A percentile compares a stretch with the other conserved stretches of the same genome.
phyloP scores from a whole-genome alignment of 2,113 vertebrate species.

The Brachionichthys hirsutus region DNA sequence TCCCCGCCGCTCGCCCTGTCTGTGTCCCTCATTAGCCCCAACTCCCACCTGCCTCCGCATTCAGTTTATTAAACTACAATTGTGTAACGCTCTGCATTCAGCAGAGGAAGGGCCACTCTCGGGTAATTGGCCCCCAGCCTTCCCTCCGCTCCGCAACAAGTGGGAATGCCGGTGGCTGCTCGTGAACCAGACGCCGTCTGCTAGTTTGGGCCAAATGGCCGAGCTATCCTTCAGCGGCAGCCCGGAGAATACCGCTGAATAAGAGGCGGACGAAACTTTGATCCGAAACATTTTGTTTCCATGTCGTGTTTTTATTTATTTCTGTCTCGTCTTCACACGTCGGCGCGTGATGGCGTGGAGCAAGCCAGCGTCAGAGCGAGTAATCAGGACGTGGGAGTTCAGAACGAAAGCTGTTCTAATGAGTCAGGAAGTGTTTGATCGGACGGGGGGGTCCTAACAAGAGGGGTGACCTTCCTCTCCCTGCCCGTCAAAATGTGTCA shows the following conservation, averaged over 20 bases:
- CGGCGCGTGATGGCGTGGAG: slow-evolving; percentile 29
- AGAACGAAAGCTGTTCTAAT: slow-evolving; percentile 84
- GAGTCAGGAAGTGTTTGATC: slow-evolving; percentile 79
- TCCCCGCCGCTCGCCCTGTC: slow-evolving; percentile 46
- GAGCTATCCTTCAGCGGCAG: slow-evolving; percentile 9
- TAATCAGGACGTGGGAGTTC: slow-evolving; percentile 83
- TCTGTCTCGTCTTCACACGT: slow-evolving; percentile 2
- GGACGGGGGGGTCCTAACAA: slow-evolving; percentile 69
- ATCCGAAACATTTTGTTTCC: too few relatives aligned
- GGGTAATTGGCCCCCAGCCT: slow-evolving; percentile 61
- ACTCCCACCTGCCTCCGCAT: slow-evolving; percentile 60
- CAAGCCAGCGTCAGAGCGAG: slow-evolving; percentile 68
- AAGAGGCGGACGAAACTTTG: too few relatives aligned
- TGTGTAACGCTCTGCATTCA: slow-evolving; percentile 47
- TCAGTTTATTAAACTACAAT: slow-evolving; percentile 65
- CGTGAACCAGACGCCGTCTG: slow-evolving; percentile 58
- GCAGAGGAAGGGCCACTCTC: slow-evolving; percentile 51
- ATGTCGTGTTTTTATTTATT: too few relatives aligned
- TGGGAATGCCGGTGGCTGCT: slow-evolving; percentile 70
- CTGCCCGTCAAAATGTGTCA: slow-evolving; percentile 78
- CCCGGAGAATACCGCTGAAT: too few relatives aligned
- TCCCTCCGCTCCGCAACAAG: slow-evolving; percentile 50
- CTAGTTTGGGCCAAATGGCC: slow-evolving; percentile 43
- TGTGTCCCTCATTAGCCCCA: slow-evolving; percentile 62
- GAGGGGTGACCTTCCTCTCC: slow-evolving; percentile 85